Base-by-base conservation (phyloP, 1,140 invertebrate genomes). In the Zaprionus vittiger region DNA sequence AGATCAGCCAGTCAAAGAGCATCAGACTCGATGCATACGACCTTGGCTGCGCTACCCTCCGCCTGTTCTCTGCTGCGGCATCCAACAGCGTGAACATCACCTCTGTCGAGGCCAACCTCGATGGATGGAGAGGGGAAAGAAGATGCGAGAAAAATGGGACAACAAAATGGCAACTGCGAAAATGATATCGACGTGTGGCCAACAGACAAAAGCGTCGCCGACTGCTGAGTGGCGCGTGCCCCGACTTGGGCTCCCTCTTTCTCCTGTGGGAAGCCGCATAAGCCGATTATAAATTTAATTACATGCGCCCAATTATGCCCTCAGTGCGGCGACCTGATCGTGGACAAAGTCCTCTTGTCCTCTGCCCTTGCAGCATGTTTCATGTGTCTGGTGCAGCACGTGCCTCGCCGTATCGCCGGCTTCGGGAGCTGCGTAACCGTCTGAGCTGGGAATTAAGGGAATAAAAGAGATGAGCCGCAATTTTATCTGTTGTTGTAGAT, bases 261-360 rank as follows among this genome's bases (percentile, higher is more conserved):
- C 28, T 37, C 5, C 14, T 12, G 2, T 6, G 31, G 20, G 69
- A 71, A 71, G 69, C 69, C 61, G n/a, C 61, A 71, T 71, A 71
- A 71, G 69, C 69, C 54, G 69, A 71, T 71, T 71, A 71, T 61
- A 71, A 63, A 71, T 56, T 71, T 71, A 71, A 71, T 71, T 71
- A 71, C 69, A 64, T 47, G 69, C 49, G 52, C 38, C 38, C 60
- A 64, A 71, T 71, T 64, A 71, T 71, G 38, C 17, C 37, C 37
- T 38, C 34, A 20, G 20, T 24, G 14, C 34, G 5, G 20, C 34
- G n/a, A 22, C 44, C 41, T 49, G 17, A 20, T 49, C 24, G 5
- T 11, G 1, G 17, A 20, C 24, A 37, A 17, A 5, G 31, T 38
- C 49, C 41, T 44, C n/a, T 2, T n/a, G 12, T 38, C 12, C 37